A percentile compares a stretch with the other conserved stretches of the same genome.
These are phyloP conservation scores for Piprites chloris DNA, from an alignment of 2,113 vertebrate species.

Conservation along the genomic window DNA sequence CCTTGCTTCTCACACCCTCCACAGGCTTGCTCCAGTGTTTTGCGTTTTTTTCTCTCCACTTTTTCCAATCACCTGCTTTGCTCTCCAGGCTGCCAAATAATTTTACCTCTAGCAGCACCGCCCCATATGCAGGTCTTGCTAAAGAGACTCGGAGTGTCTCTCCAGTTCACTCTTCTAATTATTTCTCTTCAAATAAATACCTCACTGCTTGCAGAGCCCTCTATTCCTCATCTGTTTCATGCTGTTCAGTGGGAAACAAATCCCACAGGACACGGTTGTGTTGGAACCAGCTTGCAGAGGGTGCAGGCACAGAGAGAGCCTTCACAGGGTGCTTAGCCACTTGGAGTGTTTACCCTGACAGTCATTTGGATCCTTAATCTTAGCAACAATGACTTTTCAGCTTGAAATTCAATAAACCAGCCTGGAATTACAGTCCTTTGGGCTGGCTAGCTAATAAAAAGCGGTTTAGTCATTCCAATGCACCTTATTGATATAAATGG, in stretches of 20 bases:
- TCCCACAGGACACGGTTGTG: not conserved
- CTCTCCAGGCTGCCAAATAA: not conserved
- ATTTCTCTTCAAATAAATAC: not conserved
- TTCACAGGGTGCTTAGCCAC: slow-evolving; percentile 12
- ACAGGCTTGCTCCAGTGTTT: not conserved
- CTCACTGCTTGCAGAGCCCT: not conserved
- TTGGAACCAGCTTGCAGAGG: not conserved
- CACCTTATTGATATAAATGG: not conserved
- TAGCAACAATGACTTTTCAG: not conserved
- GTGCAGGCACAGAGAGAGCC: not conserved
- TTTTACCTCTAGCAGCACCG: not conserved
- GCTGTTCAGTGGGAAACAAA: not conserved
- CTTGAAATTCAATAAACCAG: slow-evolving; percentile 49
- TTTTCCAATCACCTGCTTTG: not conserved
- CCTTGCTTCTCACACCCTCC: slow-evolving; percentile 28
- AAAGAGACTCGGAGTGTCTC: not conserved
- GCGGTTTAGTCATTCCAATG: slow-evolving; percentile 14
- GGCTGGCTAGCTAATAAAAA: slow-evolving; percentile 49
- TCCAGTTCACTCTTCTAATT: not conserved
- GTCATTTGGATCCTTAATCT: slow-evolving; percentile 32
- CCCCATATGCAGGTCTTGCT: accelerated
- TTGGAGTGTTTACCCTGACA: not conserved
- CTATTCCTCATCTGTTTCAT: not conserved
- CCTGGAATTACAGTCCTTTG: not conserved
- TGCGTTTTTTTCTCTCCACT: accelerated